A percentile compares a stretch with the other conserved stretches of the same genome.
These are phyloP conservation scores for Muscicapa adusta DNA, from an alignment of 2,113 vertebrate species.

Conservation along the genomic window DNA sequence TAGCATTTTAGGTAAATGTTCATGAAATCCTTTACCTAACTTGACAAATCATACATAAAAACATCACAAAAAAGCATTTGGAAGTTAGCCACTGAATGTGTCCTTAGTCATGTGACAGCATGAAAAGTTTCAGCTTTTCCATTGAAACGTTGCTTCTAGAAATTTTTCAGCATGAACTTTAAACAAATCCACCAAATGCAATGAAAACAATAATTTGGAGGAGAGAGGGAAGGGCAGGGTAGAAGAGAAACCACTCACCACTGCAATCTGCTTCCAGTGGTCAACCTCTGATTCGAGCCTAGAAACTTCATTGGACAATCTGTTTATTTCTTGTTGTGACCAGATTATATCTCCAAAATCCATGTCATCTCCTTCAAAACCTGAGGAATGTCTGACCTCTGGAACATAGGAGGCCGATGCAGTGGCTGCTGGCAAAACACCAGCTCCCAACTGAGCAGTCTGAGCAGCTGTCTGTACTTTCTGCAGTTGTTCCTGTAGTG, in stretches of 20 bases:
- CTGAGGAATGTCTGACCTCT: constrained; percentile 67
- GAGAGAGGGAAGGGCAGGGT: background rate
- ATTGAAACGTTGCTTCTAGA: background rate
- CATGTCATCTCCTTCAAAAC: constrained; percentile 88
- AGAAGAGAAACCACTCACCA: constrained; percentile 70
- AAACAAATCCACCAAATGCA: background rate
- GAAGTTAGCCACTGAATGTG: background rate
- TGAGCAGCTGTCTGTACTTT: constrained; percentile 81
- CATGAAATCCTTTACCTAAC: background rate
- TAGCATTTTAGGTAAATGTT: background rate
- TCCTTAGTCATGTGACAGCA: background rate
- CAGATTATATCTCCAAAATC: constrained; percentile 92
- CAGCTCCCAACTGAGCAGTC: constrained; percentile 37
- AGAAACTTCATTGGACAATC: constrained; percentile 85
- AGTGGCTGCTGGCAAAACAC: constrained; percentile 62
- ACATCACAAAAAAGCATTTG: background rate
- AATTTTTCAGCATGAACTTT: background rate
- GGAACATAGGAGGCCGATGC: constrained; percentile 70
- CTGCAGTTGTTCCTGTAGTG: constrained; percentile 88
- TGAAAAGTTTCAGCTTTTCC: background rate
- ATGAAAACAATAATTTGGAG: background rate
- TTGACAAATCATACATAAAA: background rate
- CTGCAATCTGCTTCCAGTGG: constrained; percentile 89
- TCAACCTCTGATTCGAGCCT: constrained; percentile 85
- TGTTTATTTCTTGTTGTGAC: constrained; percentile 97